Conservation (phyloP, 2,113 vertebrate genomes). For the Eudyptes chrysolophus region DNA sequence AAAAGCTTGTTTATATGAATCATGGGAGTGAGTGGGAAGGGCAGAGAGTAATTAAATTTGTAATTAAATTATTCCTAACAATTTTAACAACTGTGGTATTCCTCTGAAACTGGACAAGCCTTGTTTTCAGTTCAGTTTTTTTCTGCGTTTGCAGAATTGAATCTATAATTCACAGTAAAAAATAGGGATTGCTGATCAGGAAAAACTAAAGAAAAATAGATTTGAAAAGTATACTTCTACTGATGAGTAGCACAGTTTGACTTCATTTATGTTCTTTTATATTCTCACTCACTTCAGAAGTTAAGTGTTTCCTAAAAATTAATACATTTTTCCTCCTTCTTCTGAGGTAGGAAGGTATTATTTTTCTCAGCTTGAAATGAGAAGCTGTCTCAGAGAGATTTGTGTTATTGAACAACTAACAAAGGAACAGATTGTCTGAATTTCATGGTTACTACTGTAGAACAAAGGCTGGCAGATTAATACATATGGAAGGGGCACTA, state of each 20-base stretch:
- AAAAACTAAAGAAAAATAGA: background rate
- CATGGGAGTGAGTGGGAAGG: background rate
- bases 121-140: background rate
- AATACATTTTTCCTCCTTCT: background rate
- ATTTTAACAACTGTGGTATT: background rate
- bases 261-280: background rate
- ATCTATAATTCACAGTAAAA: background rate
- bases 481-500: fast-evolving
- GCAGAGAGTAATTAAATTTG: background rate
- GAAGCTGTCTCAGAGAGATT: background rate
- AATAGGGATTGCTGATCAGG: background rate
- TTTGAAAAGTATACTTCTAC: background rate
- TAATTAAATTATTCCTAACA: background rate
- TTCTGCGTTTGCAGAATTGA: background rate
- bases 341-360: background rate
- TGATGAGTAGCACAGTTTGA: background rate
- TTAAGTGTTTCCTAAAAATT: background rate
- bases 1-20: background rate
- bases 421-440: background rate
- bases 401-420: background rate
- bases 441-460: background rate
- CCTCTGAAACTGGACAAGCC: background rate
- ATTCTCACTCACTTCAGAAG: background rate
- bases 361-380: background rate
- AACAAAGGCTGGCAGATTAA: background rate